A percentile compares a stretch with the other conserved stretches of the same genome.
Evolutionary conservation across 2,888 invertebrate genomes (phyloP).

Genomic region (Melinaea menophilus): DNA sequence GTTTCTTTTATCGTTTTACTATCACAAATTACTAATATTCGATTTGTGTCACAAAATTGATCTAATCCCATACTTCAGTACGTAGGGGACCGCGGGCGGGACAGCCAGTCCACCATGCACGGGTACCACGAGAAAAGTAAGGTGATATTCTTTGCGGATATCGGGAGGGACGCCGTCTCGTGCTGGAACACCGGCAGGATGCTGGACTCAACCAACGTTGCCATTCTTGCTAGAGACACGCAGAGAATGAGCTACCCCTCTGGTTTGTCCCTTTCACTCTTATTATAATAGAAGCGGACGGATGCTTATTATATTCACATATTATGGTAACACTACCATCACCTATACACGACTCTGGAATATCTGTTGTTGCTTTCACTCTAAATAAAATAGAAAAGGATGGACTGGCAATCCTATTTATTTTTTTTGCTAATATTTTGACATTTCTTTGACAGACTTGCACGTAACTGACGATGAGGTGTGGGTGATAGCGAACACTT

Average conservation of each 20-base stretch:
- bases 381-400: background rate
- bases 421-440: background rate
- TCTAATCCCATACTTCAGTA: conserved; percentile 35
- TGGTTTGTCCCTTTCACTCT: conserved; percentile 39
- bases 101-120: conserved; percentile 84
- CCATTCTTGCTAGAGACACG: conserved; percentile 78
- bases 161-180: conserved; percentile 83
- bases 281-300: background rate
- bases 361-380: background rate
- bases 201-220: conserved; percentile 72
- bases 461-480: conserved; percentile 81
- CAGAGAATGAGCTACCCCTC: conserved; percentile 83
- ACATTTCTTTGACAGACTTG: conserved; percentile 48
- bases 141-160: conserved; percentile 83
- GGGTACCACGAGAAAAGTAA: conserved; percentile 79
- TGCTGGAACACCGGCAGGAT: conserved; percentile 83
- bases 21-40: too few relatives aligned
- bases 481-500: conserved; percentile 82
- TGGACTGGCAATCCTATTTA: background rate
- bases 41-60: too few relatives aligned
- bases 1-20: too few relatives aligned
- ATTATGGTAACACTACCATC: too few relatives aligned
- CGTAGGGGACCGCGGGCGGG: conserved; percentile 80
- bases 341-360: too few relatives aligned
- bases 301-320: too few relatives aligned